phyloP scores from a whole-genome alignment of 2,888 invertebrate genomes.

The Hyposoter didymator region DNA sequence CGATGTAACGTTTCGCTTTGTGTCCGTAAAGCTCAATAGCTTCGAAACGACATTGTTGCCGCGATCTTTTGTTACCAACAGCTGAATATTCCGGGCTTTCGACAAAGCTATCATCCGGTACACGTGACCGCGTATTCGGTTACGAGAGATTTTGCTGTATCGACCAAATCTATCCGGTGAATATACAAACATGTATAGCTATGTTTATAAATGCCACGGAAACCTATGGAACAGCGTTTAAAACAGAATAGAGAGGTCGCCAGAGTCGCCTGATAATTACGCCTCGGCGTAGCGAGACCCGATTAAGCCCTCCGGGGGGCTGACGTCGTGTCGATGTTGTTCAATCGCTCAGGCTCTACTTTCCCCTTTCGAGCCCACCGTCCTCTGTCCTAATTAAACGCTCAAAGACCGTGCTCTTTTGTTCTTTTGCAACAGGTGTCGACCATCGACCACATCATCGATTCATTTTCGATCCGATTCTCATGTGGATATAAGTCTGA shows the following conservation, averaged over 20 bases:
- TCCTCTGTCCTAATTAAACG: constrained; percentile 19
- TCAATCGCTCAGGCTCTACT: constrained; percentile 18
- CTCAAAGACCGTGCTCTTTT: constrained; percentile 23
- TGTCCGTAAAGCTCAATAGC: constrained; percentile 14
- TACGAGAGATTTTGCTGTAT: constrained; percentile 20
- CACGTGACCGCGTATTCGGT: neutral
- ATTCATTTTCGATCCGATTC: neutral
- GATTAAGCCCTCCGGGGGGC: constrained; percentile 32
- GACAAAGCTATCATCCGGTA: constrained; percentile 2
- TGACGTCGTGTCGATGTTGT: constrained; percentile 32
- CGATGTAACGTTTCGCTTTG: neutral
- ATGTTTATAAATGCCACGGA: neutral
- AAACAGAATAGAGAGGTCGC: constrained; percentile 26
- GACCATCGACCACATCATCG: neutral
- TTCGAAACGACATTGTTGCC: neutral
- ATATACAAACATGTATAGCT: neutral
- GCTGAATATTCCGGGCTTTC: constrained; percentile 20
- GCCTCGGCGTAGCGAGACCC: constrained; percentile 41
- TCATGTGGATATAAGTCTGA: neutral
- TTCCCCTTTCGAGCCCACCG: neutral
- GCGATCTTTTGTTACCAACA: constrained; percentile 19
- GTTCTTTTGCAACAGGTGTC: constrained; percentile 32
- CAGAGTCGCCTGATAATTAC: constrained; percentile 46
- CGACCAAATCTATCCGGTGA: constrained; percentile 2
- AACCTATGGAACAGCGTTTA: constrained; percentile 5